phyloP scores from a whole-genome alignment of 2,888 invertebrate species.

The Apocheima hispidaria region DNA sequence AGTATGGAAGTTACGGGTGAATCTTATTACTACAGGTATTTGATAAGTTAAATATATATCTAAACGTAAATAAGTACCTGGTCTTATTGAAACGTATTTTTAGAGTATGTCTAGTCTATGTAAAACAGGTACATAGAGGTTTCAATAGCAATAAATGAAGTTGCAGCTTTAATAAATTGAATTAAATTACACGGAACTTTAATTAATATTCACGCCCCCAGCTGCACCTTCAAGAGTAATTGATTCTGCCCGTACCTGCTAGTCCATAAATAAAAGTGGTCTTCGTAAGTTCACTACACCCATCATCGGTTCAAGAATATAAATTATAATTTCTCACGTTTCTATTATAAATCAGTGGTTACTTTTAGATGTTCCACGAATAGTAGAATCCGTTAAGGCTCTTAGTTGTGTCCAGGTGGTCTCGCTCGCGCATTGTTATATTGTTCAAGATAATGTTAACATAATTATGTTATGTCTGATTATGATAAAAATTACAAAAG shows the following conservation, averaged over 20 bases:
- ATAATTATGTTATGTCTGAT: no score
- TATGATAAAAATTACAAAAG: no score
- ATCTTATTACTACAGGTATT: no score
- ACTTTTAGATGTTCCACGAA: conserved; percentile 76
- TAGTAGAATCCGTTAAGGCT: conserved; percentile 73
- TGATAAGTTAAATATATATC: no score
- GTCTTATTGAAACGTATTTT: no score
- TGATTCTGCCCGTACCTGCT: conserved; percentile 9
- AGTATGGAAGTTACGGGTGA: background rate
- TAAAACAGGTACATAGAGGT: no score
- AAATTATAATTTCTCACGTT: conserved; percentile 73
- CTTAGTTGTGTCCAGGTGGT: no score
- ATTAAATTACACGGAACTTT: background rate
- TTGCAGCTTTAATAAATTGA: background rate
- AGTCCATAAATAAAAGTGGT: conserved; percentile 29
- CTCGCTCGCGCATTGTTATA: no score
- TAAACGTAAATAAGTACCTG: no score
- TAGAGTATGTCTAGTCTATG: no score
- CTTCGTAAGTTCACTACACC: conserved; percentile 44
- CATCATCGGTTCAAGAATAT: conserved; percentile 49
- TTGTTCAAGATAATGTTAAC: no score
- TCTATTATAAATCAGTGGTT: conserved; percentile 70
- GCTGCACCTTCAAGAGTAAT: background rate
- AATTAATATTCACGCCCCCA: background rate
- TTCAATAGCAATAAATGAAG: no score